phyloP scores from a whole-genome alignment of 2,888 invertebrate genomes.

The Loripinus fragilis region DNA sequence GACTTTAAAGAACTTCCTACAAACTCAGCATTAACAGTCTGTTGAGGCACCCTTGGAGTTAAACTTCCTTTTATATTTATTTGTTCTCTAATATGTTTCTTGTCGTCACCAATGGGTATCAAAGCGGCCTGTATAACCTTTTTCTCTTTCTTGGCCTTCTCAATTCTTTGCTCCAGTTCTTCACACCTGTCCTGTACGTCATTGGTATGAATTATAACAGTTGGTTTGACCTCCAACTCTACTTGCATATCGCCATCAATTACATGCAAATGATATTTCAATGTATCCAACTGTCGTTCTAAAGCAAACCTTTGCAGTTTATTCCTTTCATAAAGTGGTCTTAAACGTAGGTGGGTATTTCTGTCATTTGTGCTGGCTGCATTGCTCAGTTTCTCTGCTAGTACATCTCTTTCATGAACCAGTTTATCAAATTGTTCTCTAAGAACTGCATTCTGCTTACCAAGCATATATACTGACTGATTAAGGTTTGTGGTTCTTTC shows the following conservation, averaged over 20 bases:
- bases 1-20: constrained; percentile 22
- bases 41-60: neutral
- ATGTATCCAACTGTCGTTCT: constrained; percentile 68
- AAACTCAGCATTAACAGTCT: constrained; percentile 37
- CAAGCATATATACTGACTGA: constrained; percentile 65
- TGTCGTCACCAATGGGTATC: constrained; percentile 70
- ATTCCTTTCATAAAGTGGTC: constrained; percentile 70
- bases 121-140: constrained; percentile 73
- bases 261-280: constrained; percentile 68
- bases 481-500: constrained; percentile 67
- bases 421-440: constrained; percentile 55
- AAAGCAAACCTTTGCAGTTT: constrained; percentile 70
- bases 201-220: constrained; percentile 72
- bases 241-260: constrained; percentile 68
- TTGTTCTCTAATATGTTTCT: constrained; percentile 60
- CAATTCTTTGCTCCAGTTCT: constrained; percentile 69
- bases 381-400: constrained; percentile 59
- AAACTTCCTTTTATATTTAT: constrained; percentile 49
- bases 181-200: constrained; percentile 76
- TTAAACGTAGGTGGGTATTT: constrained; percentile 58
- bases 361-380: constrained; percentile 58
- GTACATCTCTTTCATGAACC: constrained; percentile 61
- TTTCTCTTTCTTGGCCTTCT: constrained; percentile 69
- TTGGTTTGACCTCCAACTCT: constrained; percentile 72
- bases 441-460: constrained; percentile 53